These are phyloP conservation scores for Microplitis deprimator DNA, from an alignment of 2,888 invertebrate species.

Conservation along the genomic window DNA sequence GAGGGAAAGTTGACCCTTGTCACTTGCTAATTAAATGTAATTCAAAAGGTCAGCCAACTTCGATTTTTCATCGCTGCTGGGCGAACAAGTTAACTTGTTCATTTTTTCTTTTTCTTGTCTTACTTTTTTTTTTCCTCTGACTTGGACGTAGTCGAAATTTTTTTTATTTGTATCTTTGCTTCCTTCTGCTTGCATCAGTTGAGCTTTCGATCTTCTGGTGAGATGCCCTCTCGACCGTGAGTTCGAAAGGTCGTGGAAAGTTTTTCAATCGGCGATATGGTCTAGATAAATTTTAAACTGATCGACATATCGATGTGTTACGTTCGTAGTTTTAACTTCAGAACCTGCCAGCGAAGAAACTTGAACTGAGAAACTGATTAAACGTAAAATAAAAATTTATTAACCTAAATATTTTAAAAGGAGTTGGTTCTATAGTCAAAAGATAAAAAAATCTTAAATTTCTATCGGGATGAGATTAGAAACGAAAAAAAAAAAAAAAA, in stretches of 20 bases:
- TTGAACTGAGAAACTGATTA: no score
- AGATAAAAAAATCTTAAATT: no score
- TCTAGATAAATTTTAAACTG: constrained; percentile 26
- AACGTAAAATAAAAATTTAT: no score
- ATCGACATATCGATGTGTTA: constrained; percentile 36
- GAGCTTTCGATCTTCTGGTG: constrained; percentile 52
- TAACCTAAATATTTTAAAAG: no score
- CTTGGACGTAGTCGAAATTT: background rate
- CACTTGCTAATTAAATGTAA: constrained; percentile 55
- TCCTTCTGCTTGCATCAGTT: constrained; percentile 37
- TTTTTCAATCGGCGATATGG: constrained; percentile 62
- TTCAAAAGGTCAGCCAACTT: constrained; percentile 40
- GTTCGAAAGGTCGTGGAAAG: constrained; percentile 53
- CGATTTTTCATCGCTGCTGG: no score
- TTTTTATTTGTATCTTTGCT: constrained; percentile 28
- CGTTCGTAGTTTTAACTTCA: constrained; percentile 22
- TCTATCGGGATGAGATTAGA: no score
- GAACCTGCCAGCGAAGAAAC: no score
- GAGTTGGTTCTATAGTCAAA: no score
- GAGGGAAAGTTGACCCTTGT: constrained; percentile 45
- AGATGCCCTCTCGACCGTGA: constrained; percentile 52
- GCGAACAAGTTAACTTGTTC: background rate
- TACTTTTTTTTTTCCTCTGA: constrained; percentile 13
- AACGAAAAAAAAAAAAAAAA: background rate
- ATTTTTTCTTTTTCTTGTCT: constrained; percentile 18